phyloP scores from a whole-genome alignment of 2,113 vertebrate genomes.

The Edolisoma coerulescens region DNA sequence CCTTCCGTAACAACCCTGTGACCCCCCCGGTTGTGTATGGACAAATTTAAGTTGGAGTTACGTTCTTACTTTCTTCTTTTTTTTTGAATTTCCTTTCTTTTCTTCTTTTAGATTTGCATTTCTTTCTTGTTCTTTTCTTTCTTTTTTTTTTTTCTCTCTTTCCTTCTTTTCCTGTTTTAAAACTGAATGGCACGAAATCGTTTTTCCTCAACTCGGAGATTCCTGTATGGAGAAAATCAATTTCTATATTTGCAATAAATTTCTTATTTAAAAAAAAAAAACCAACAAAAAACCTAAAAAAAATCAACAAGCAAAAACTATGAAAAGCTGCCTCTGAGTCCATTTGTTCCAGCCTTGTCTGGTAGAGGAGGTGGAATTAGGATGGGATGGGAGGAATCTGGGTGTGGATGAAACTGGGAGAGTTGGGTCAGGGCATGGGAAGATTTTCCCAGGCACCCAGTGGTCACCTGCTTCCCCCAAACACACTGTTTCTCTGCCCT shows the following conservation, averaged over 20 bases:
- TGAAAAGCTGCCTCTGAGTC: slow-evolving; percentile 28
- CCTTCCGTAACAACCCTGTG: slow-evolving; percentile 68
- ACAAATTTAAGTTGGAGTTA: slow-evolving; percentile 64
- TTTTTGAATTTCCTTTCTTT: neutral
- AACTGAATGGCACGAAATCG: slow-evolving; percentile 80
- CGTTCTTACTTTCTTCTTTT: neutral
- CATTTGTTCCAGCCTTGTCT: neutral
- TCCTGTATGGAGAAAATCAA: slow-evolving; percentile 83
- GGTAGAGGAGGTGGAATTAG: neutral
- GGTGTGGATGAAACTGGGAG: neutral
- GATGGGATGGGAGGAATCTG: neutral
- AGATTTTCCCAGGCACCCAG: neutral
- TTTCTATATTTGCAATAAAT: slow-evolving; percentile 90
- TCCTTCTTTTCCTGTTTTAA: slow-evolving; percentile 59
- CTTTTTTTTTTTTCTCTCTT: neutral
- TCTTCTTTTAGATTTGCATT: slow-evolving; percentile 43
- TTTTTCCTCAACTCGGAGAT: slow-evolving; percentile 80
- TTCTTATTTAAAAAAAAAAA: slow-evolving; percentile 81
- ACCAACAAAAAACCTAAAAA: slow-evolving; percentile 7
- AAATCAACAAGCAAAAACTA: neutral
- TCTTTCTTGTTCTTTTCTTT: neutral
- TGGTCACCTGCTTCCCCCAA: neutral
- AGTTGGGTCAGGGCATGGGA: neutral
- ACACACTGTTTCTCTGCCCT: neutral
- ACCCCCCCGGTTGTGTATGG: slow-evolving; percentile 67